These are phyloP conservation scores for Tenrec ecaudatus DNA, from an alignment of 2,113 vertebrate species.

Conservation along the genomic window DNA sequence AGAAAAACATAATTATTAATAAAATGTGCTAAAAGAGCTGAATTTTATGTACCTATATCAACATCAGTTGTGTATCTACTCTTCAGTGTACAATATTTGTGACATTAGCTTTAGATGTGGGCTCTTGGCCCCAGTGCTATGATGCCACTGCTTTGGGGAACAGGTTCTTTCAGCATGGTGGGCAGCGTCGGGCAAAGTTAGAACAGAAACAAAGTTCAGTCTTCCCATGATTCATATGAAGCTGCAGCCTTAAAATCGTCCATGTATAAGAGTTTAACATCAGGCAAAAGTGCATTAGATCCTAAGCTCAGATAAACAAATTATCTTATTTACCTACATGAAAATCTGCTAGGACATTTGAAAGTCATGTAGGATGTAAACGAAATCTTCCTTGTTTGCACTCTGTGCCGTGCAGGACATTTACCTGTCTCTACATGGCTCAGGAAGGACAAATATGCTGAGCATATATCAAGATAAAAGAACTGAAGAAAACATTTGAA, in stretches of 20 bases:
- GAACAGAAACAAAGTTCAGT: not conserved
- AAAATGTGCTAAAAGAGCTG: not conserved
- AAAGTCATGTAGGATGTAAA: not conserved
- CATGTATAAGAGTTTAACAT: too few species aligned
- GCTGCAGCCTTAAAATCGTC: not conserved
- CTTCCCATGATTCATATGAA: constrained; percentile 2
- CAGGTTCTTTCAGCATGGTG: too few species aligned
- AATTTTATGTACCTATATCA: not conserved
- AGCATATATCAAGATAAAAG: too few species aligned
- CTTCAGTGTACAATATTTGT: not conserved
- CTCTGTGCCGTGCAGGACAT: not conserved
- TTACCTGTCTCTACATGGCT: too few species aligned
- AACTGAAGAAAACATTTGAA: too few species aligned
- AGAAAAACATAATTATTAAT: constrained; percentile 2
- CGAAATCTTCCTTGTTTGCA: not conserved
- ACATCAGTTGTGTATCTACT: too few species aligned
- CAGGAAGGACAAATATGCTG: too few species aligned
- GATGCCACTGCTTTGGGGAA: not conserved
- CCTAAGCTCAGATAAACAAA: not conserved
- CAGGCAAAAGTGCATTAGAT: too few species aligned
- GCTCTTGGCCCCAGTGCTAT: not conserved
- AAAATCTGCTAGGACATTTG: constrained; percentile 19
- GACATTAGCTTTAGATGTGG: not conserved
- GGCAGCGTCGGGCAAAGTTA: not conserved
- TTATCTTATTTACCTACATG: not conserved